phyloP scores from a whole-genome alignment of 2,797 vertebrate species.

The Linurgus olivaceus region DNA sequence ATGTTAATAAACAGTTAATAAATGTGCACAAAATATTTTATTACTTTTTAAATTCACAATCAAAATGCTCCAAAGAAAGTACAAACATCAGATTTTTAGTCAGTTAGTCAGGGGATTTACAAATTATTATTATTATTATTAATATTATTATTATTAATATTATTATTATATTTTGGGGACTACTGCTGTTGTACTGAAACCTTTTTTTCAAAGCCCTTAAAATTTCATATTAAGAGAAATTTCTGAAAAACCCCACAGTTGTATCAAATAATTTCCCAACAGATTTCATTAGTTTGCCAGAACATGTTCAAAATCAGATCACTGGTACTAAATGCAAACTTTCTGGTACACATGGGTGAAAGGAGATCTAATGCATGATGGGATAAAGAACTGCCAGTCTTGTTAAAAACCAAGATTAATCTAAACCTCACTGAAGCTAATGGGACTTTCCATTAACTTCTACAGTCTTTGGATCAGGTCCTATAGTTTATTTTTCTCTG shows the following conservation, averaged over 20 bases:
- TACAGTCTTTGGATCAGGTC: slow-evolving; percentile 51
- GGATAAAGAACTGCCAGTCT: slow-evolving; percentile 1
- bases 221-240: background rate
- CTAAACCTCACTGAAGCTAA: slow-evolving; percentile 38
- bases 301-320: background rate
- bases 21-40: background rate
- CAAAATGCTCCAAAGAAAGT: background rate
- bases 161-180: background rate
- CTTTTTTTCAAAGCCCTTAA: background rate
- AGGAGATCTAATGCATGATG: background rate
- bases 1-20: background rate
- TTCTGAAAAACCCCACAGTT: background rate
- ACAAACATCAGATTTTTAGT: background rate
- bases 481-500: slow-evolving; percentile 43
- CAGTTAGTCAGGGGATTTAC: background rate
- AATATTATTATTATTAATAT: fast-evolving
- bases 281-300: background rate
- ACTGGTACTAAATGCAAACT: background rate
- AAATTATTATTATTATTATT: no score
- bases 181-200: background rate
- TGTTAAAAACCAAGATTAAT: background rate
- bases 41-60: background rate
- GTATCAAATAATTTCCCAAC: background rate
- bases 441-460: slow-evolving; percentile 62
- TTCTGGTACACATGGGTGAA: background rate